Evolutionary conservation across 2,797 vertebrate genomes (phyloP), one percentile per base, ranked within the genome.

Genomic region (Chelonia mydas): DNA sequence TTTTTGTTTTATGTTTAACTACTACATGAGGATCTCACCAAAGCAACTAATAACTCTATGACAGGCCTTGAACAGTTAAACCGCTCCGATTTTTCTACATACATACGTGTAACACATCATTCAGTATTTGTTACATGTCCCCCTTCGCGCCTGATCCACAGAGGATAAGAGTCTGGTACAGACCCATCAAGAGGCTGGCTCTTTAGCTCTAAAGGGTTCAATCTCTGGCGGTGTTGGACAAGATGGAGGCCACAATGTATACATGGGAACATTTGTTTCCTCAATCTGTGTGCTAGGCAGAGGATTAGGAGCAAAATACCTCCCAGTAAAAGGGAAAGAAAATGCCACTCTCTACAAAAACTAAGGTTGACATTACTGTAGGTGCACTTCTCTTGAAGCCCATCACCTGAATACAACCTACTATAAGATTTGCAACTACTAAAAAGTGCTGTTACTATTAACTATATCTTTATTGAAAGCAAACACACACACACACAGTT

Each of bases 91-190:
- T 82, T 80, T 80, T 80, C 93, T 77, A n/a, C 49, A 8, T 54
- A 91, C 45, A 47, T 85, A 88, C 90, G 21, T 65, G 77, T 92
- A 97, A 96, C 37, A 45, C 50, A 91, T 82, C 19, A 61, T 96
- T 92, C 47, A 53, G 72, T 25, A 47, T 77, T 74, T 37, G 1
- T 28, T 23, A 87, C 81, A 41, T 41, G n/a, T 72, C 19, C 11
- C 3, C 19, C 47, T 81, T 45, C 41, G 50, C 74, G 16, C 86
- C 49, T 37, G 61, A 86, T 68, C 51, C 2, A 5, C 25, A 54
- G 53, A 57, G 49, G 78, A 50, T 0, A 11, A 3, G 84, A 95
- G 25, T 28, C 7, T 28, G 74, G 41, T 76, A 76, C 45, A 76
- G 6, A n/a, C 27, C 65, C 51, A 21, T 47, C 45, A n/a, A 2